These are phyloP conservation scores for Macrophya annulata DNA, from an alignment of 2,888 invertebrate genomes.

Conservation along the genomic window DNA sequence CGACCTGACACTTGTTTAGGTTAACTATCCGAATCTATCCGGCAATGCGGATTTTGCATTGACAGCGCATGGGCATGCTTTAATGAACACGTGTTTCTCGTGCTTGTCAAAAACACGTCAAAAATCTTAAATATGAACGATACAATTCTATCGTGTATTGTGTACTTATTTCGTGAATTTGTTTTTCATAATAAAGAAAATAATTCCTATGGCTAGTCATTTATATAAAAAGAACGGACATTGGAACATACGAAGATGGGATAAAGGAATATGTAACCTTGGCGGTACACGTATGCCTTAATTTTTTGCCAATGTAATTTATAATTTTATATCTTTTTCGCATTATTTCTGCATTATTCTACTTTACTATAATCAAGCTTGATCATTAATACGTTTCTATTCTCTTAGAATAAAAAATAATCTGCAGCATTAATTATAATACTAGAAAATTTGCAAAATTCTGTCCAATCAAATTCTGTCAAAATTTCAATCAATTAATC, in stretches of 20 bases:
- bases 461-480: not conserved
- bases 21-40: conserved; percentile 24
- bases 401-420: too few relatives aligned
- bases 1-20: conserved; percentile 46
- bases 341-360: not conserved
- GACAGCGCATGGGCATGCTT: conserved; percentile 30
- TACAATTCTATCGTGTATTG: not conserved
- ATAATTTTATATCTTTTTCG: not conserved
- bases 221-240: not conserved
- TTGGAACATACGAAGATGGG: not conserved
- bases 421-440: too few relatives aligned
- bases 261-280: not conserved
- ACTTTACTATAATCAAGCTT: not conserved
- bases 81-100: conserved; percentile 18
- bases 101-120: not conserved
- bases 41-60: not conserved
- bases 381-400: too few relatives aligned
- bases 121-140: not conserved
- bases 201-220: not conserved
- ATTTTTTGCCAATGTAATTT: not conserved
- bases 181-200: not conserved
- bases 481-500: not conserved
- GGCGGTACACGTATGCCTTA: not conserved
- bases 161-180: not conserved
- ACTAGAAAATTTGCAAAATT: too few relatives aligned